phyloP scores from a whole-genome alignment of 2,888 invertebrate species.

The Pammene fasciana region DNA sequence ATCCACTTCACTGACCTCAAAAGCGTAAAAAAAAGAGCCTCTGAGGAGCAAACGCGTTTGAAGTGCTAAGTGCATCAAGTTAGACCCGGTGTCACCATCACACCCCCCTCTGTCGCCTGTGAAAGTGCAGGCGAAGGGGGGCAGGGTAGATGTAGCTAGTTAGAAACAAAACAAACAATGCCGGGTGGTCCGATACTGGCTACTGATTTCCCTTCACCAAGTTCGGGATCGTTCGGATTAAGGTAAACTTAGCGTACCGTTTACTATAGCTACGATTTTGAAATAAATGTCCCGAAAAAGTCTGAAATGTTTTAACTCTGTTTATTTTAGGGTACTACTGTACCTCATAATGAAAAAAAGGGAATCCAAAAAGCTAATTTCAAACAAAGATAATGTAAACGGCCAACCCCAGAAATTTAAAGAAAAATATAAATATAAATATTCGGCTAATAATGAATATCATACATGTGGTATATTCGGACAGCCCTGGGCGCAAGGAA shows the following conservation, averaged over 20 bases:
- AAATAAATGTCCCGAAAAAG: too few species aligned
- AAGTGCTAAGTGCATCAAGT: constrained; percentile 56
- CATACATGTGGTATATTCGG: too few species aligned
- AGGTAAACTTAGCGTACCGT: constrained; percentile 8
- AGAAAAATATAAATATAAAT: too few species aligned
- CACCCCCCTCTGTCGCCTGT: constrained; percentile 47
- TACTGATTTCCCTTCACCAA: constrained; percentile 54
- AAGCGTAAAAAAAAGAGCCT: constrained; percentile 41
- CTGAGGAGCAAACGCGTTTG: constrained; percentile 54
- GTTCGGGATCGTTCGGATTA: constrained; percentile 40
- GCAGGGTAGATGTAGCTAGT: constrained; percentile 49
- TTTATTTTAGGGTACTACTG: too few species aligned
- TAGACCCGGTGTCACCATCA: constrained; percentile 50
- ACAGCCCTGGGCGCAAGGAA: too few species aligned
- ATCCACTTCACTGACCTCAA: constrained; percentile 29
- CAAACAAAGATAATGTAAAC: too few species aligned
- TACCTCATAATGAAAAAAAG: too few species aligned
- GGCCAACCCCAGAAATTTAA: too few species aligned
- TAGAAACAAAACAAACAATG: constrained; percentile 64
- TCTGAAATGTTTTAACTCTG: too few species aligned
- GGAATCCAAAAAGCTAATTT: too few species aligned
- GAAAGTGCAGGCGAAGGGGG: constrained; percentile 27
- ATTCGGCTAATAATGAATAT: too few species aligned
- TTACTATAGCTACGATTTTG: too few species aligned
- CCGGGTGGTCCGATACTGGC: constrained; percentile 61